Percentiles rank a stretch among this genome's conserved stretches.
These are phyloP conservation scores for Acanthaster planci DNA, from an alignment of 35 echinoderm and acorn worm species.

Conservation along the genomic window DNA sequence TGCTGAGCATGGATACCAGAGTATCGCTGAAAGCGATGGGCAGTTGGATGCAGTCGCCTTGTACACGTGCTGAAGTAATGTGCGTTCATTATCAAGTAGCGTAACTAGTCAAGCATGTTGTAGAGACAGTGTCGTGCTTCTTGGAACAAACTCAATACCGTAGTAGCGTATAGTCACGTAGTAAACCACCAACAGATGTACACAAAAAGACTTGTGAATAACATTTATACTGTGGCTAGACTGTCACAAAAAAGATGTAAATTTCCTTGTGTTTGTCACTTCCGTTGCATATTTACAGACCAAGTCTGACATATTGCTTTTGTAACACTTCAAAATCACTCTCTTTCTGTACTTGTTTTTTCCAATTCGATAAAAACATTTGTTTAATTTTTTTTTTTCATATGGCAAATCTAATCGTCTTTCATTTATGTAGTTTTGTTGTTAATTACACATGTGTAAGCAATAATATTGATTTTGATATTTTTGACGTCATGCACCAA, in stretches of 20 bases:
- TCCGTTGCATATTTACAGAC: slow-evolving; percentile 27
- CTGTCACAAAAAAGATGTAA: slow-evolving; percentile 7
- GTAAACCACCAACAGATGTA: neutral
- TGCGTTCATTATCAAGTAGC: no score
- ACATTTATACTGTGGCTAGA: slow-evolving; percentile 2
- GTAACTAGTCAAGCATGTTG: no score
- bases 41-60: no score
- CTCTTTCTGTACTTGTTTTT: neutral
- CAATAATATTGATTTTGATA: slow-evolving; percentile 2
- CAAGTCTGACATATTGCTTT: slow-evolving; percentile 6
- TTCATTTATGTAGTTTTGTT: slow-evolving; percentile 13
- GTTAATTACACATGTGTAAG: neutral
- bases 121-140: no score
- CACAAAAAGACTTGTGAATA: neutral
- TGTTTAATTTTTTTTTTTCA: neutral
- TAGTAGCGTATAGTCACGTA: neutral
- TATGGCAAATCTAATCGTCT: neutral
- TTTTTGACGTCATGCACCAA: no score
- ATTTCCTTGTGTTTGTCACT: slow-evolving; percentile 23
- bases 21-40: no score
- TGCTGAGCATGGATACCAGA: no score
- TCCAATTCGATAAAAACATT: neutral
- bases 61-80: no score
- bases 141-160: no score
- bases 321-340: neutral